Percentiles rank a stretch among this genome's conserved stretches.
Conservation (phyloP, 2,113 vertebrate genomes). For the Hirundichthys speculiger region DNA sequence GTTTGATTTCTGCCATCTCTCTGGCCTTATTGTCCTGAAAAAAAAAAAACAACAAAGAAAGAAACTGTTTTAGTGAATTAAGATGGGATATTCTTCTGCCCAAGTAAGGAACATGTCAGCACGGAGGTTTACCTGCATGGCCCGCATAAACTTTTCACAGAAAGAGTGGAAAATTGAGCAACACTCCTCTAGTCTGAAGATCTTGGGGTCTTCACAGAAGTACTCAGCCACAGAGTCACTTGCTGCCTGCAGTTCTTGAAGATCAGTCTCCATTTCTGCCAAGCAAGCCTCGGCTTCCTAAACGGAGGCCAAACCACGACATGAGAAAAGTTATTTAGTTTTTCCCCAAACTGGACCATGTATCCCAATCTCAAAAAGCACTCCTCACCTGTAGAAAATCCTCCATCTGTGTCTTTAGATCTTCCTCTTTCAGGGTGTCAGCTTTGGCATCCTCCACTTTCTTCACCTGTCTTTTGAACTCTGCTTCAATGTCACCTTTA, state of each 20-base stretch:
- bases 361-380: neutral
- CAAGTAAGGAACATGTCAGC: neutral
- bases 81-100: neutral
- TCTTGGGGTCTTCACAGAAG: conserved; percentile 80
- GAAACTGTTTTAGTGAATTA: neutral
- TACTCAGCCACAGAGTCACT: conserved; percentile 78
- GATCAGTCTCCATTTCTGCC: conserved; percentile 54
- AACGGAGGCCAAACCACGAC: conserved; percentile 1
- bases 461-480: conserved; percentile 68
- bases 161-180: conserved; percentile 81
- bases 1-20: conserved; percentile 73
- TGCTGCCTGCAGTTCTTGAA: conserved; percentile 61
- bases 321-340: neutral
- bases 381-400: conserved; percentile 73
- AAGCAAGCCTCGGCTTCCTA: conserved; percentile 75
- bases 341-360: neutral
- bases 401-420: conserved; percentile 77
- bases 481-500: conserved; percentile 76
- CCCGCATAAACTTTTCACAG: conserved; percentile 76
- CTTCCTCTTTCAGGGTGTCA: conserved; percentile 66
- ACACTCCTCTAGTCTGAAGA: conserved; percentile 81
- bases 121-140: conserved; percentile 68
- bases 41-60: neutral
- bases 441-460: conserved; percentile 66
- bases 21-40: conserved; percentile 79